These are phyloP conservation scores for Drosophila monieri DNA, from an alignment of 2,888 invertebrate species.

Conservation along the genomic window DNA sequence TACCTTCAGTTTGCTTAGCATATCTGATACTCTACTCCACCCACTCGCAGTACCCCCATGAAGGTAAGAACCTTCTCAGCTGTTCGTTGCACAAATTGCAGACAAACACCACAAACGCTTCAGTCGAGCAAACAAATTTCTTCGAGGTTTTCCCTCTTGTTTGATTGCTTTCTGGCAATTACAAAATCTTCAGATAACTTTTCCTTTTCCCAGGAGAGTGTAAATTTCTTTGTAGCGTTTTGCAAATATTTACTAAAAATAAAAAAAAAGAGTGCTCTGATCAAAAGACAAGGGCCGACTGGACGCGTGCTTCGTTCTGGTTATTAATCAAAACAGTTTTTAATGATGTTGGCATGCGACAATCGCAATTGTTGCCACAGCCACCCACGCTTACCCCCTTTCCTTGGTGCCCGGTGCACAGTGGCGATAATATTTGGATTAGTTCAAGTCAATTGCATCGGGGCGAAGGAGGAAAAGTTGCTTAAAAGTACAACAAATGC, in stretches of 20 bases:
- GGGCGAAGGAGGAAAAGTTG: constrained; percentile 38
- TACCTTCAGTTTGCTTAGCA: constrained; percentile 29
- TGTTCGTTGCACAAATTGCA: constrained; percentile 62
- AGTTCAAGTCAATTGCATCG: constrained; percentile 82
- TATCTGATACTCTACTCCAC: constrained; percentile 42
- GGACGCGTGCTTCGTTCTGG: constrained; percentile 56
- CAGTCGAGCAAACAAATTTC: constrained; percentile 26
- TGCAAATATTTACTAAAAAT: constrained; percentile 66
- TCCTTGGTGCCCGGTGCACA: constrained; percentile 46
- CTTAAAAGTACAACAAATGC: constrained; percentile 36
- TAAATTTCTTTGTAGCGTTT: constrained; percentile 47
- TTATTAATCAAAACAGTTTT: constrained; percentile 77
- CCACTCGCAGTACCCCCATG: constrained; percentile 23
- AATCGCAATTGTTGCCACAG: constrained; percentile 46
- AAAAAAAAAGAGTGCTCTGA: constrained; percentile 29
- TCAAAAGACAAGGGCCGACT: constrained; percentile 57
- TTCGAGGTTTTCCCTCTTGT: constrained; percentile 7
- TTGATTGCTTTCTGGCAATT: constrained; percentile 53
- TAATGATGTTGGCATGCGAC: constrained; percentile 69
- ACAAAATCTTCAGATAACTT: constrained; percentile 55
- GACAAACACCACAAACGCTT: constrained; percentile 50
- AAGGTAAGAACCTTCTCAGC: constrained; percentile 17
- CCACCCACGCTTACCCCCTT: constrained; percentile 3
- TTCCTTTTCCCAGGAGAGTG: constrained; percentile 47
- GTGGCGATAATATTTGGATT: constrained; percentile 80